Evolutionary conservation across 2,113 vertebrate species (phyloP).

Genomic region (Leptobrachium ailaonicum): DNA sequence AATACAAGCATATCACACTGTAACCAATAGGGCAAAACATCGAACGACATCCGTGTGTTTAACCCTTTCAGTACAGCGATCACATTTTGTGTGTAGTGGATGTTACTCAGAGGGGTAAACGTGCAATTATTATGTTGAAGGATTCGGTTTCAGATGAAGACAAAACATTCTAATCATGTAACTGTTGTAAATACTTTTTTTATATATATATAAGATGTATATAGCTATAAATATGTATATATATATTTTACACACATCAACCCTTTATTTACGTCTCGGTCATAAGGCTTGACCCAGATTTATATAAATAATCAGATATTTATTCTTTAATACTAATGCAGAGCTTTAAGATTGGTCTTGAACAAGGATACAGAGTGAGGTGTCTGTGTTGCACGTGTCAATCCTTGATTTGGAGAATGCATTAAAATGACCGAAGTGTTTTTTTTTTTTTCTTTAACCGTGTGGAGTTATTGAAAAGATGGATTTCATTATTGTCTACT

Average conservation of each 20-base stretch:
- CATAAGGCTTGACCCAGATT: conserved; percentile 51
- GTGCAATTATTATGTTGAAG: conserved; percentile 57
- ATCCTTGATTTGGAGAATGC: background rate
- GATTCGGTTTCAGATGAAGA: conserved; percentile 57
- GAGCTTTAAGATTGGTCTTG: conserved; percentile 14
- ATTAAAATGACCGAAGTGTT: background rate
- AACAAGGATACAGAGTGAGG: background rate
- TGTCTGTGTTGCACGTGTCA: background rate
- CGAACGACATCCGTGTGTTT: background rate
- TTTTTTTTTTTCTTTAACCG: background rate
- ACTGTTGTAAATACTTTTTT: conserved; percentile 46
- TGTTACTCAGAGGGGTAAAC: background rate
- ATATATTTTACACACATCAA: conserved; percentile 41
- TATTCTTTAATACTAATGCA: conserved; percentile 42
- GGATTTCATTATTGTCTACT: no score
- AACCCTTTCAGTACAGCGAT: background rate
- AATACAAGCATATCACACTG: conserved; percentile 48
- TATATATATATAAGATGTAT: conserved; percentile 21
- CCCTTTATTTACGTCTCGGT: conserved; percentile 58
- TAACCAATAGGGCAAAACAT: conserved; percentile 52
- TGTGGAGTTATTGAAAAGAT: no score
- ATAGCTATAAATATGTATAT: conserved; percentile 35
- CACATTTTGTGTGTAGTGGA: background rate
- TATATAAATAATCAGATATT: conserved; percentile 30
- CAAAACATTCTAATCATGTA: conserved; percentile 58